Conservation (phyloP, 2,888 invertebrate genomes). For the Alloplasta piceator region DNA sequence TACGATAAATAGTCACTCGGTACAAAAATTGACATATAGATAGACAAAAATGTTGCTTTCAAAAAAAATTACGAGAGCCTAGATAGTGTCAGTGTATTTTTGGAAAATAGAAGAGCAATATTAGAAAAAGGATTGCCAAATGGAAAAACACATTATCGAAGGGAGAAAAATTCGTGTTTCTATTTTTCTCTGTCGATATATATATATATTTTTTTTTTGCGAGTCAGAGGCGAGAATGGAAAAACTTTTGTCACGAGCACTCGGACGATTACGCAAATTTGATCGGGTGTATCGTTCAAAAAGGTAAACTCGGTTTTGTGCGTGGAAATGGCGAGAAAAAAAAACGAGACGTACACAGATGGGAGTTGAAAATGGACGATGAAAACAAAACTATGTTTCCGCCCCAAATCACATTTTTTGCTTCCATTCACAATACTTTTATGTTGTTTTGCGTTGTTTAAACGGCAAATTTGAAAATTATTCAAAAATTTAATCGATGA, state of each 20-base stretch:
- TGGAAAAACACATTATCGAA: neutral
- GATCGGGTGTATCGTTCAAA: constrained; percentile 1
- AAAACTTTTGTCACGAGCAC: constrained; percentile 26
- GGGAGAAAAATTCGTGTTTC: neutral
- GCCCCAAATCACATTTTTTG: too few species aligned
- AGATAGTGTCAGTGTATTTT: neutral
- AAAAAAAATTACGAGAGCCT: constrained; percentile 7
- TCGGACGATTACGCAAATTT: constrained; percentile 25
- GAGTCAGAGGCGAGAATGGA: neutral
- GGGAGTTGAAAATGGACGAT: too few species aligned
- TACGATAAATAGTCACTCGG: too few species aligned
- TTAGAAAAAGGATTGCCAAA: neutral
- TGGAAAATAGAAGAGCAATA: constrained; percentile 1
- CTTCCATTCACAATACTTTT: too few species aligned
- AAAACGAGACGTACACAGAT: neutral
- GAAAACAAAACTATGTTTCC: too few species aligned
- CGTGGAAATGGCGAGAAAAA: neutral
- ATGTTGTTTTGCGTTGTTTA: too few species aligned
- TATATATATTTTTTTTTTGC: neutral
- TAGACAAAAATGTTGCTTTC: constrained; percentile 14
- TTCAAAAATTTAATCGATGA: too few species aligned
- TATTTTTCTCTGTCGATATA: neutral
- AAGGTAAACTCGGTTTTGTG: constrained; percentile 24
- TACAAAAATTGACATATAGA: constrained; percentile 27
- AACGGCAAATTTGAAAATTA: too few species aligned